Evolutionary conservation across 2,888 invertebrate species (phyloP), one percentile per base, ranked within the genome.

Genomic region (Amiota minor): DNA sequence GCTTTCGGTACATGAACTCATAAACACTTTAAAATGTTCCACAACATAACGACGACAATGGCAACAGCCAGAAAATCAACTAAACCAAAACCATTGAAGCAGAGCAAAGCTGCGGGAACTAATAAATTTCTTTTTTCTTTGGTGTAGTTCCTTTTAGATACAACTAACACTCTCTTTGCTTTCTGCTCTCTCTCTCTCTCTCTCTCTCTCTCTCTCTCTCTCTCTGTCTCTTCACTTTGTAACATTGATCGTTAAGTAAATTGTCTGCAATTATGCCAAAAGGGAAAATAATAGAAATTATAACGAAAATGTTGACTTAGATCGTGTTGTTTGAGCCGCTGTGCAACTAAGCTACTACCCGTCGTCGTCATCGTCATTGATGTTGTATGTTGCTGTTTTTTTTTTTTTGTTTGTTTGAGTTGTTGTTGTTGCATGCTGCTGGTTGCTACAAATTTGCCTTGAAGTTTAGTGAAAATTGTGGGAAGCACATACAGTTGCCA

Each of bases 191-290:
- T 74, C 70, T 12, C n/a, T 64, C 56, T 9, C 35, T 69, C 73
- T 75, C 62, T 76, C 73, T 75, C 62, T 76, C 74, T 75, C 76
- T 73, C 74, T 74, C 70, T 12, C n/a, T 64, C 56, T 9, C 35
- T 69, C 73, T 75, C 62, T 76, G n/a, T n/a, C n/a, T 78, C 78
- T 75, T 80, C 72, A 72, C 74, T 76, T 78, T 80, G 77, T 83
- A 79, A 81, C 79, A 85, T 86, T 81, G 85, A 85, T 86, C 85
- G 85, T 86, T 86, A 86, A 86, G 86, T 85, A 86, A 86, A 85
- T 85, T 85, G 86, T 85, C 81, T 83, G 80, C 85, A 85, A 86
- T 86, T 85, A 85, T 85, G 85, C 85, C 86, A 86, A 86, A 85
- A 85, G 85, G 85, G 83, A 86, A 86, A 85, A 85, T 86, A 83